Base-by-base conservation (phyloP, 2,888 invertebrate genomes). In the Synanthedon myopaeformis region DNA sequence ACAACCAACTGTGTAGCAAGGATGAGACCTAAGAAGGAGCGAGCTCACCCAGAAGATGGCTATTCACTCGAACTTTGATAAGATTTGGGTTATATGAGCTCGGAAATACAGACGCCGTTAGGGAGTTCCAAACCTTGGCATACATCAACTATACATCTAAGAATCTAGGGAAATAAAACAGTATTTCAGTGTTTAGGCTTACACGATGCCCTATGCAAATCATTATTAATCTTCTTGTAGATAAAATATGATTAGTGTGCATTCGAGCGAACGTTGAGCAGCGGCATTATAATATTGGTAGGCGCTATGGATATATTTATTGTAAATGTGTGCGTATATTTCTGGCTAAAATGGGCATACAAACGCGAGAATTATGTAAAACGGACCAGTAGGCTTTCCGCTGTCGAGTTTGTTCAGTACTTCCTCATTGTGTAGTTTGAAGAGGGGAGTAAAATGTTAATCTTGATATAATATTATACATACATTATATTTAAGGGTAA, bases 341-440 rank as follows among this genome's bases (percentile, higher is more conserved):
- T 45, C 45, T 13, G 45, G n/a, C 45, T 23, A 12, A 55, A 67
- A 68, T 65, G 65, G 67, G 78, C 75, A 78, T 79, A 72, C 66
- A 71, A 77, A 79, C 70, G 72, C 53, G 69, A 59, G 60, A 73
- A 79, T 79, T 80, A 79, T 80, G 78, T 63, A 73, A 79, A 79
- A 64, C 64, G 63, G 58, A 55, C 52, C 55, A 61, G 66, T 67
- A 66, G 67, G 66, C 66, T 69, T 65, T 64, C 67, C 68, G 65
- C 51, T 41, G 11, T 51, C 11, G 41, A 41, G 66, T 68, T 69
- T 69, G 64, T 65, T 61, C 60, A 61, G 57, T 57, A 58, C 59
- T 60, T 63, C 61, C 62, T 58, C 57, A 55, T 48, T 57, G 54
- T 57, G 54, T 54, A 57, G 49, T 49, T 49, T 54, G 53, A 58